Evolutionary conservation across 2,888 invertebrate species (phyloP).

Genomic region (Epinotia nisella): DNA sequence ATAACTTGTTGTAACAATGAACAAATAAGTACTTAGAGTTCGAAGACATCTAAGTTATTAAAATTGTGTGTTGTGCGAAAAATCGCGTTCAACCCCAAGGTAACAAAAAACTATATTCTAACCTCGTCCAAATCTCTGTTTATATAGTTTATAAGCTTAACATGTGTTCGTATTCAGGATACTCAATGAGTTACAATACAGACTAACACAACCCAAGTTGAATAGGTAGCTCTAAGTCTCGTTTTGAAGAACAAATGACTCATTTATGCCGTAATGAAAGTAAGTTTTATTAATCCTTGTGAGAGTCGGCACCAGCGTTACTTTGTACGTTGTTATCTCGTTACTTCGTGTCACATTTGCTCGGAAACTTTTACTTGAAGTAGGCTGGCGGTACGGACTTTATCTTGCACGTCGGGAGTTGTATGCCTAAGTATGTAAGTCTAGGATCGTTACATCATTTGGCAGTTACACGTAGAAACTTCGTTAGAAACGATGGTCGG

Average conservation of each 20-base stretch:
- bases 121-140: no score
- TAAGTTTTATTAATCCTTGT: conserved; percentile 25
- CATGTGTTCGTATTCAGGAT: not conserved
- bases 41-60: not conserved
- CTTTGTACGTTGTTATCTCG: conserved; percentile 29
- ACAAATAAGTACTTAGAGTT: not conserved
- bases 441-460: conserved; percentile 1
- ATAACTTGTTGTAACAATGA: not conserved
- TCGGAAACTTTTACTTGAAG: conserved; percentile 30
- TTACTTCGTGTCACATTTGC: conserved; percentile 28
- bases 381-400: conserved; percentile 26
- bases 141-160: no score
- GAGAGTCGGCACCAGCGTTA: conserved; percentile 5
- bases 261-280: conserved; percentile 21
- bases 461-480: not conserved
- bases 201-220: not conserved
- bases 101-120: no score
- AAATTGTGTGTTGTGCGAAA: not conserved
- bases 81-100: not conserved
- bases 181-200: not conserved
- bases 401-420: conserved; percentile 16
- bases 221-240: conserved; percentile 7
- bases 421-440: conserved; percentile 8
- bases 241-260: conserved; percentile 15
- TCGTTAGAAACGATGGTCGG: not conserved